A percentile compares a stretch with the other conserved stretches of the same genome.
These are phyloP conservation scores for Sthenelais limicola DNA, from an alignment of 2,888 invertebrate species.

Conservation along the genomic window DNA sequence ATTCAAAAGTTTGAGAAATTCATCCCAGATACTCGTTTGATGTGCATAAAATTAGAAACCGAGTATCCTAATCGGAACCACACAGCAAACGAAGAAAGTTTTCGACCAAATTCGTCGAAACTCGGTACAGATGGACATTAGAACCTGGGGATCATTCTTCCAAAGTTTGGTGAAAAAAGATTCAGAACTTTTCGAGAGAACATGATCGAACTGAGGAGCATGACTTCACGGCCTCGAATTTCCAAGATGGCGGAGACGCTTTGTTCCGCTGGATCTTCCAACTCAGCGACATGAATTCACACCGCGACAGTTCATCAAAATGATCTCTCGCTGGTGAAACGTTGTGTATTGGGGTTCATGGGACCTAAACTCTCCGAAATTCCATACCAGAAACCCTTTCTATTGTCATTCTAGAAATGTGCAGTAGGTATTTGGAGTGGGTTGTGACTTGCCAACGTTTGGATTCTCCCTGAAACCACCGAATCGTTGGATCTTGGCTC, in stretches of 20 bases:
- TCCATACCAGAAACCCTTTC: too few relatives aligned
- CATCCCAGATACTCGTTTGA: too few relatives aligned
- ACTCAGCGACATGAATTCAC: slow-evolving; percentile 25
- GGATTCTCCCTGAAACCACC: too few relatives aligned
- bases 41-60: slow-evolving; percentile 32
- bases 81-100: slow-evolving; percentile 13
- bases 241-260: slow-evolving; percentile 37
- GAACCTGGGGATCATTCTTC: background rate
- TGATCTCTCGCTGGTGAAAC: too few relatives aligned
- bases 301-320: slow-evolving; percentile 8
- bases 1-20: too few relatives aligned
- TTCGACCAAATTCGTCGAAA: background rate
- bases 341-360: too few relatives aligned
- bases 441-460: too few relatives aligned
- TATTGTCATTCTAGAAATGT: too few relatives aligned
- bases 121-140: background rate
- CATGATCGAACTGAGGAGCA: slow-evolving; percentile 8
- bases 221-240: slow-evolving; percentile 8
- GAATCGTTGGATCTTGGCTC: too few relatives aligned
- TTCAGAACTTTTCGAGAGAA: slow-evolving; percentile 8
- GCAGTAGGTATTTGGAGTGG: too few relatives aligned
- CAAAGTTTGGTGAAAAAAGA: background rate
- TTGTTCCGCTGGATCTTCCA: slow-evolving; percentile 31
- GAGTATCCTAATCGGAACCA: background rate
- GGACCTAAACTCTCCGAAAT: too few relatives aligned